Evolutionary conservation across 1,140 invertebrate genomes (phyloP).

Genomic region (Rhizoglyphus robini): DNA sequence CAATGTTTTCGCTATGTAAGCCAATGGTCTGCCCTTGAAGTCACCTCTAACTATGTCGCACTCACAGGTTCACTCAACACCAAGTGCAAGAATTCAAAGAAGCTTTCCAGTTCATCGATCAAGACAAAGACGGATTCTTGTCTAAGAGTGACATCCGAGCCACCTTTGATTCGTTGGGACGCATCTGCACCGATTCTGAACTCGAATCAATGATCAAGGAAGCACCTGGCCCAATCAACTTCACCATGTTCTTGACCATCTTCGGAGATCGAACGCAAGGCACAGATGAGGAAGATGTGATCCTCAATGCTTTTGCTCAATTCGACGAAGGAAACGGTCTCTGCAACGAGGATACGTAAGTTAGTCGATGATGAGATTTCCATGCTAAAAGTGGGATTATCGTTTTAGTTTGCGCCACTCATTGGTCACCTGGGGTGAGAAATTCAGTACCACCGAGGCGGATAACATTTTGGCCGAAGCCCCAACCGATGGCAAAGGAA

Average conservation of each 20-base stretch:
- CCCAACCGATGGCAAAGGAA: constrained; percentile 26
- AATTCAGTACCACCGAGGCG: constrained; percentile 71
- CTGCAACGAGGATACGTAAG: constrained; percentile 39
- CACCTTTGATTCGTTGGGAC: constrained; percentile 76
- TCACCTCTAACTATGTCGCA: background rate
- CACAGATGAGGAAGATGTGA: constrained; percentile 81
- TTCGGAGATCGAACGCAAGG: constrained; percentile 77
- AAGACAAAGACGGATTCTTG: constrained; percentile 95
- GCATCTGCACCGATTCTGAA: constrained; percentile 73
- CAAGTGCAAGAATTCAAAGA: constrained; percentile 93
- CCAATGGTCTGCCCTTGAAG: background rate
- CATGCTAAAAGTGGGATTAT: background rate
- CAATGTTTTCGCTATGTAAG: constrained; percentile 75
- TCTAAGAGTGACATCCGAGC: constrained; percentile 86
- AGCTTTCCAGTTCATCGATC: constrained; percentile 95
- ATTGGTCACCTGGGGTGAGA: constrained; percentile 89
- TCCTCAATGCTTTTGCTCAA: constrained; percentile 85
- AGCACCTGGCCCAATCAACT: constrained; percentile 82
- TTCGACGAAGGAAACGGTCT: constrained; percentile 60
- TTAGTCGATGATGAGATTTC: constrained; percentile 20
- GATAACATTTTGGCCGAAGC: constrained; percentile 27
- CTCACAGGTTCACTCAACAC: constrained; percentile 58
- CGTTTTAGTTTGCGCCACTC: constrained; percentile 66
- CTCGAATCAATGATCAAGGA: constrained; percentile 78
- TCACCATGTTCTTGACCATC: constrained; percentile 79